These are phyloP conservation scores for Lithosia quadra DNA, from an alignment of 2,888 invertebrate genomes.

Conservation along the genomic window DNA sequence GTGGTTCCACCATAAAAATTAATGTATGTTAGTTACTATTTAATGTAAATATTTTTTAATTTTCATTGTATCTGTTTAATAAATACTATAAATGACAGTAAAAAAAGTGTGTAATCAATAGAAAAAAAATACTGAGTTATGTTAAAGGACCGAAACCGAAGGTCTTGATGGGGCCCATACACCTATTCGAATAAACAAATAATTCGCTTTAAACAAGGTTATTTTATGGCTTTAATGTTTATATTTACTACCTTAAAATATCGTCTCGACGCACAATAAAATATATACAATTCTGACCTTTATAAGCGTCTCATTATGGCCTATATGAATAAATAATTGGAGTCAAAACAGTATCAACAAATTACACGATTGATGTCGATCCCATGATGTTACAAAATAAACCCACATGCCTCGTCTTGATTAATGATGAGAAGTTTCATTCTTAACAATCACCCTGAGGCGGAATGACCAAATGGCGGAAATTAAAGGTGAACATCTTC, in stretches of 20 bases:
- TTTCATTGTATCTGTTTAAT: too few species aligned
- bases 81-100: too few species aligned
- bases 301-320: neutral
- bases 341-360: neutral
- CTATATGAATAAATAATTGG: neutral
- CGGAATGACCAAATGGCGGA: conserved; percentile 2
- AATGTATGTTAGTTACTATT: too few species aligned
- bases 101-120: too few species aligned
- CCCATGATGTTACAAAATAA: conserved; percentile 28
- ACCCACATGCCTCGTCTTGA: conserved; percentile 9
- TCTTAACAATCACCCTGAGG: conserved; percentile 7
- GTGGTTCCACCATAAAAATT: too few species aligned
- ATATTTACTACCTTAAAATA: neutral
- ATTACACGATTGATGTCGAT: neutral
- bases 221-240: too few species aligned
- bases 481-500: conserved; percentile 21
- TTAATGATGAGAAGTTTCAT: conserved; percentile 10
- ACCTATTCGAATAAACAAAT: too few species aligned
- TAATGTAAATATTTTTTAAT: too few species aligned
- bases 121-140: too few species aligned
- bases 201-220: too few species aligned
- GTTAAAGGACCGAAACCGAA: too few species aligned
- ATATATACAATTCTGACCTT: neutral
- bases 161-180: too few species aligned
- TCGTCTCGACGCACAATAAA: neutral